Evolutionary conservation across 2,113 vertebrate genomes (phyloP).

Genomic region (Bubalus kerabau): DNA sequence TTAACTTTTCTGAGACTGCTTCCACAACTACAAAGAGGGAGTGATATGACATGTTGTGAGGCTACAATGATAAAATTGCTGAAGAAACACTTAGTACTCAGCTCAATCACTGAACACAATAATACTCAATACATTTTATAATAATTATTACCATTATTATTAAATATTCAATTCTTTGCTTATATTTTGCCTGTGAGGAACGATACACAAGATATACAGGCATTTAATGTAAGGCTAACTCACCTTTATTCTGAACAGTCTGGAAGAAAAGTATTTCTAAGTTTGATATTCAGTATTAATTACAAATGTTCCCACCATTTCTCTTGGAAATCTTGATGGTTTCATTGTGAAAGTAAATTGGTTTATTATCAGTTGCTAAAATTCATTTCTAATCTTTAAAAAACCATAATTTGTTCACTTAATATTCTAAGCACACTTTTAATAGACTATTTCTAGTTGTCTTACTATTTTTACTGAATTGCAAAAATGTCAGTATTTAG

Average conservation of each 20-base stretch:
- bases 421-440: not conserved
- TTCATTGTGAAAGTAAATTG: not conserved
- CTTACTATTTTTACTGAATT: not conserved
- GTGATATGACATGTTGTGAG: not conserved
- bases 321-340: not conserved
- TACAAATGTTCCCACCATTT: not conserved
- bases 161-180: not conserved
- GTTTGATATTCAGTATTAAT: not conserved
- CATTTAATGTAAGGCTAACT: not conserved
- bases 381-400: not conserved
- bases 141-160: not conserved
- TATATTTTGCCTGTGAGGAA: not conserved
- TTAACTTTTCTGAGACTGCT: not conserved
- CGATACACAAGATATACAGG: not conserved
- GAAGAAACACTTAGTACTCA: not conserved
- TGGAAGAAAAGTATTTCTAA: not conserved
- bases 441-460: not conserved
- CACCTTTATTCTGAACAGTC: not conserved
- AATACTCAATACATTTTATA: not conserved
- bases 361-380: not conserved
- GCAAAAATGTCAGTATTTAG: not conserved
- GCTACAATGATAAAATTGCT: not conserved
- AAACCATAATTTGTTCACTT: not conserved
- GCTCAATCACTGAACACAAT: not conserved
- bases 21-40: not conserved